Percentiles rank a stretch among this genome's conserved stretches.
Evolutionary conservation across 2,113 vertebrate genomes (phyloP).

Genomic region (Lycaon pictus): DNA sequence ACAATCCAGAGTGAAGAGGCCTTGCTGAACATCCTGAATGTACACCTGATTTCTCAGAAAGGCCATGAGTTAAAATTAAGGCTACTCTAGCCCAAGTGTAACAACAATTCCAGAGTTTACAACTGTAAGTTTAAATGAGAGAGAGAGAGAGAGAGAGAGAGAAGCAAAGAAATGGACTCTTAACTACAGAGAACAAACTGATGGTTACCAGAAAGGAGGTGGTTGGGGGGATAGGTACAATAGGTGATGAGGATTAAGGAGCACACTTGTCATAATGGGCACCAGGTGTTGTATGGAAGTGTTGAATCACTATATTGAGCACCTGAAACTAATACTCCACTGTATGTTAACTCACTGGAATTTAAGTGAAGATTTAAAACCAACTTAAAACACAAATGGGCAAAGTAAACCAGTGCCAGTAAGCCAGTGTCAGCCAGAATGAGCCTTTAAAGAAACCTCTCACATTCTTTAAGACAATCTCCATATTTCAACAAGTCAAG

Average conservation of each 20-base stretch:
- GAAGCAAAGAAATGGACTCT: not conserved
- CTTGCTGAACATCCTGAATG: not conserved
- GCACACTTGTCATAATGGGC: not conserved
- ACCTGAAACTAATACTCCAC: not conserved
- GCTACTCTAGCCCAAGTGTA: not conserved
- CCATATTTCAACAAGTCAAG: not conserved
- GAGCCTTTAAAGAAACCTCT: not conserved
- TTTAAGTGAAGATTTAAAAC: not conserved
- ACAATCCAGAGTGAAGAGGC: not conserved
- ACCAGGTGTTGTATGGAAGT: not conserved
- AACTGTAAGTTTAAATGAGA: not conserved
- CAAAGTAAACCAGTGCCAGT: not conserved
- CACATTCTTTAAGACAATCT: not conserved
- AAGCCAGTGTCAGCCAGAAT: not conserved
- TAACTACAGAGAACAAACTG: not conserved
- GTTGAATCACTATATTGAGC: not conserved
- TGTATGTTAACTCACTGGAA: not conserved
- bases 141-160: not conserved
- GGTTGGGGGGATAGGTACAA: not conserved
- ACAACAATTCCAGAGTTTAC: not conserved
- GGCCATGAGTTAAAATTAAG: not conserved
- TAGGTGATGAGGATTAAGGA: not conserved
- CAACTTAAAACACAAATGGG: not conserved
- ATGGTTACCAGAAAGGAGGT: not conserved
- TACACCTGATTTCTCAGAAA: not conserved